Evolutionary conservation across 2,797 vertebrate genomes (phyloP).

Genomic region (Anguilla anguilla): DNA sequence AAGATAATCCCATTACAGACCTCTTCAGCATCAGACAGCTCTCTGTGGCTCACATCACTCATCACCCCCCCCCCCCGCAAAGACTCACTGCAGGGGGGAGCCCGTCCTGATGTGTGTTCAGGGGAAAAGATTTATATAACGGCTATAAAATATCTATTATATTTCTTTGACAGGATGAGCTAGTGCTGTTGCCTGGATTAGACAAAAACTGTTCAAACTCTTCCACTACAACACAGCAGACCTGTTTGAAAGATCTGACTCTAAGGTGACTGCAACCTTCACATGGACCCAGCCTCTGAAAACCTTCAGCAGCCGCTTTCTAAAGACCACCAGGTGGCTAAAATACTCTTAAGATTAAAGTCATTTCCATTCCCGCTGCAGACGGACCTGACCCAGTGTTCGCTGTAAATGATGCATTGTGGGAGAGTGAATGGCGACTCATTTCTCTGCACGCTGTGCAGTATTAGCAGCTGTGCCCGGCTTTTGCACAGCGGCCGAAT

Average conservation of each 20-base stretch:
- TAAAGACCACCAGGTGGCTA: background rate
- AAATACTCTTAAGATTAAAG: background rate
- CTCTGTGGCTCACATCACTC: background rate
- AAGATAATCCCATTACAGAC: background rate
- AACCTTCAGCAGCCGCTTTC: background rate
- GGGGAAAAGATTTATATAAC: slow-evolving; percentile 28
- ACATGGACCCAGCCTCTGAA: background rate
- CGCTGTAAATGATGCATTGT: background rate
- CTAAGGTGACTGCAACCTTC: background rate
- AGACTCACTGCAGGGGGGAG: background rate
- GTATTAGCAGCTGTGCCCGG: too few relatives aligned
- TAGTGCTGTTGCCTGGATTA: background rate
- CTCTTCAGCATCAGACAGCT: background rate
- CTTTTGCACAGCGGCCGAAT: background rate
- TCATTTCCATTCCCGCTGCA: background rate
- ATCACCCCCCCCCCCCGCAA: background rate
- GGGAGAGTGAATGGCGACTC: background rate
- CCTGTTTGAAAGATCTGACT: background rate
- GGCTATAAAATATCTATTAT: background rate
- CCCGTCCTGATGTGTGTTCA: background rate
- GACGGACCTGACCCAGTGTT: background rate
- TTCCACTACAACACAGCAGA: slow-evolving; percentile 12
- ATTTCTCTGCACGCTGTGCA: background rate
- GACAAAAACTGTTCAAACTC: background rate
- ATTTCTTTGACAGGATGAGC: slow-evolving; percentile 14